Percentiles rank a stretch among this genome's conserved stretches.
These are phyloP conservation scores for Anaspis maculata DNA, from an alignment of 2,888 invertebrate species.

Conservation along the genomic window DNA sequence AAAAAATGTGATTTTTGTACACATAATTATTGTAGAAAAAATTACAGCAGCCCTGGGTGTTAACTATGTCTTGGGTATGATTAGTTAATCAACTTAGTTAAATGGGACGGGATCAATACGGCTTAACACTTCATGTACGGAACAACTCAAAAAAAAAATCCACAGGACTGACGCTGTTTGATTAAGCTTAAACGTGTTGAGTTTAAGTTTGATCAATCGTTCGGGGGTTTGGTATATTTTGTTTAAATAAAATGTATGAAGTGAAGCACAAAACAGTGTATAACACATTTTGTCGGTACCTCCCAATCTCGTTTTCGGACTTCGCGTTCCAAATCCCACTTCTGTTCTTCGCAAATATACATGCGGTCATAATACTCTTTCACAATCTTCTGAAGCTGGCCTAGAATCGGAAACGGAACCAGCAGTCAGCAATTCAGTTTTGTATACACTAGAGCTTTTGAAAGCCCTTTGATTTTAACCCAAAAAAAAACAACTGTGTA, in stretches of 20 bases:
- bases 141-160: conserved; percentile 16
- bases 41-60: conserved; percentile 25
- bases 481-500: too few species aligned
- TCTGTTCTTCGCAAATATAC: conserved; percentile 96
- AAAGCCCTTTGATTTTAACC: too few species aligned
- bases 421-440: conserved; percentile 39
- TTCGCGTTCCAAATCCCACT: conserved; percentile 99
- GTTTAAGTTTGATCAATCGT: conserved; percentile 9
- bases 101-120: conserved; percentile 28
- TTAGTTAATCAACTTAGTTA: too few species aligned
- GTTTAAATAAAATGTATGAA: conserved; percentile 22
- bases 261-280: conserved; percentile 30
- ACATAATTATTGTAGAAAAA: conserved; percentile 8
- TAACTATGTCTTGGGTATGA: too few species aligned
- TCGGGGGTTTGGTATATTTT: conserved; percentile 6
- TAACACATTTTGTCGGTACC: conserved; percentile 54
- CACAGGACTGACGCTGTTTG: conserved; percentile 23
- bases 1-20: conserved; percentile 13
- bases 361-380: conserved; percentile 95
- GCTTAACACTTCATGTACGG: conserved; percentile 41
- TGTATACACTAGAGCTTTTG: conserved; percentile 14
- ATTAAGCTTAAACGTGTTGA: conserved; percentile 17
- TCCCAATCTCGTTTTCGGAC: conserved; percentile 99
- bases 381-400: conserved; percentile 84
- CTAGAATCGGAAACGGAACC: conserved; percentile 51